These are phyloP conservation scores for Hylaea fasciaria DNA, from an alignment of 2,888 invertebrate genomes.

Conservation along the genomic window DNA sequence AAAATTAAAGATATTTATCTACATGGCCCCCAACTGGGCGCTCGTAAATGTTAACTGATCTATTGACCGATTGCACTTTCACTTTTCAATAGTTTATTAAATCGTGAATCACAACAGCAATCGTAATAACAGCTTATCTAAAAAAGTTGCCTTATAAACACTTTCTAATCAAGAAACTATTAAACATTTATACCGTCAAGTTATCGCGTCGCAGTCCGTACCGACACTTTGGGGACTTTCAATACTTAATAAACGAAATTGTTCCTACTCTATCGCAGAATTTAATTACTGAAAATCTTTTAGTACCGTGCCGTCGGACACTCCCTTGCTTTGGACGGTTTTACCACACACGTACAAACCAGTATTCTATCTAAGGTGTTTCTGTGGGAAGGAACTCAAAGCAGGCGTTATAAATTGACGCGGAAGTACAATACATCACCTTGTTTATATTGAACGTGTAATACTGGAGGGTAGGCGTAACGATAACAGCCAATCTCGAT, in stretches of 20 bases:
- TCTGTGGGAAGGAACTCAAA: neutral
- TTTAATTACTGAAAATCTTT: slow-evolving; percentile 70
- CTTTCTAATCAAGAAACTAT: neutral
- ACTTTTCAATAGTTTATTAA: too few species aligned
- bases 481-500: too few species aligned
- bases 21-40: too few species aligned
- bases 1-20: too few species aligned
- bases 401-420: neutral
- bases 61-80: too few species aligned
- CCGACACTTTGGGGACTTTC: slow-evolving; percentile 35
- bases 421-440: too few species aligned
- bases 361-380: slow-evolving; percentile 5
- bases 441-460: too few species aligned
- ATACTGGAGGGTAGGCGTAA: too few species aligned
- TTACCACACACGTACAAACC: slow-evolving; percentile 10
- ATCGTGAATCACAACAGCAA: too few species aligned
- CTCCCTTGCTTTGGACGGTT: slow-evolving; percentile 45
- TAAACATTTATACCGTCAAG: neutral
- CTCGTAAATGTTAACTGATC: too few species aligned
- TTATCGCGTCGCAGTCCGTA: neutral
- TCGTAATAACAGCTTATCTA: too few species aligned
- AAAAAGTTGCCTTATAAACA: too few species aligned
- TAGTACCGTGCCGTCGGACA: slow-evolving; percentile 52
- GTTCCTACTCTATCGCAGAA: slow-evolving; percentile 51
- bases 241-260: slow-evolving; percentile 46